These are phyloP conservation scores for Podilymbus podiceps DNA, from an alignment of 2,113 vertebrate genomes.

Conservation along the genomic window DNA sequence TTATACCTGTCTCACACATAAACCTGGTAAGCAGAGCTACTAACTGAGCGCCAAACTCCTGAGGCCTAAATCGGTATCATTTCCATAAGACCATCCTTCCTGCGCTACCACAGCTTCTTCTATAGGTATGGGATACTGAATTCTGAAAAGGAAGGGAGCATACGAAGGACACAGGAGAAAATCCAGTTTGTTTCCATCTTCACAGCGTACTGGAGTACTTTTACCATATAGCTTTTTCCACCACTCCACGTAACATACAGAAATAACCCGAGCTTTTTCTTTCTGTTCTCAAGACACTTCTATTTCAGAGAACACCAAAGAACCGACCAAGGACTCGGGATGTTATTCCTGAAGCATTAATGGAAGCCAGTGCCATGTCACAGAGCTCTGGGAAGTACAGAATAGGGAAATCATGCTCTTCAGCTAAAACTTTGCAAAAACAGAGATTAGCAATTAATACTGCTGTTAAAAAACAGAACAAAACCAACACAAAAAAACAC, in stretches of 20 bases:
- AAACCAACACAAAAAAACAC: too few relatives aligned
- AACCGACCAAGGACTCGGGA: conserved; percentile 40
- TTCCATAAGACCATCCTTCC: not conserved
- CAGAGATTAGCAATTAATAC: not conserved
- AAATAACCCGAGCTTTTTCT: not conserved
- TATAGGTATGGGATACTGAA: not conserved
- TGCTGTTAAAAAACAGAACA: not conserved
- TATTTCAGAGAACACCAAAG: not conserved
- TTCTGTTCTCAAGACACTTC: conserved; percentile 32
- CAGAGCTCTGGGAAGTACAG: conserved; percentile 1
- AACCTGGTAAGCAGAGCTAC: not conserved
- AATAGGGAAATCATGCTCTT: not conserved
- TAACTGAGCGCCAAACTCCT: not conserved
- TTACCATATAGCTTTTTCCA: not conserved
- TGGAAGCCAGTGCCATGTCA: conserved; percentile 49
- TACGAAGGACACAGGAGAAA: conserved; percentile 4
- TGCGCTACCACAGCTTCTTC: not conserved
- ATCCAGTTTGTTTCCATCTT: not conserved
- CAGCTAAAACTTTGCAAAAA: conserved; percentile 57
- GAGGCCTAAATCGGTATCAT: not conserved
- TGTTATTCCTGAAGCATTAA: conserved; percentile 29
- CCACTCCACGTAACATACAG: not conserved
- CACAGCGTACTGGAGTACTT: not conserved
- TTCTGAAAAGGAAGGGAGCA: conserved; percentile 33
- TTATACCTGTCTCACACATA: not conserved